Conservation (phyloP, 2,888 invertebrate genomes). For the Sepioteuthis lessoniana region DNA sequence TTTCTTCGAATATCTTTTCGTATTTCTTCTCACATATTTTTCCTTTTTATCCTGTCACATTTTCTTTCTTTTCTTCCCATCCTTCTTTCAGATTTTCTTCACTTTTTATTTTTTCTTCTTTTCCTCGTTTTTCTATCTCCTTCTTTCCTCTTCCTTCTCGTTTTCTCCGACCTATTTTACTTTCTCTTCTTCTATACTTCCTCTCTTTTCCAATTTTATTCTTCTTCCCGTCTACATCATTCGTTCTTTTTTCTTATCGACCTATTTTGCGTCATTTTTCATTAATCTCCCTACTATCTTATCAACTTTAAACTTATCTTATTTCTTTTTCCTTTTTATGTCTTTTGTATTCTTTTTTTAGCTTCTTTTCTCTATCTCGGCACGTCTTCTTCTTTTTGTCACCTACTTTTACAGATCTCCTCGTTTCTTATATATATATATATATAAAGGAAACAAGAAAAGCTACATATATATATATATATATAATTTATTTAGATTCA, state of each 20-base stretch:
- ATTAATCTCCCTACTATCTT: too few species aligned
- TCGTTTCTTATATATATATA: too few species aligned
- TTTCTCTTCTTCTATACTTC: neutral
- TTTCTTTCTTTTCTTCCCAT: too few species aligned
- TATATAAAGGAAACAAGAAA: too few species aligned
- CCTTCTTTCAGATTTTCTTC: neutral
- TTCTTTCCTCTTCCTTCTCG: neutral
- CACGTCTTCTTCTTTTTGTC: neutral
- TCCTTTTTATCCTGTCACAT: too few species aligned
- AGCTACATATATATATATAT: too few species aligned
- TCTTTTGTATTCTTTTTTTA: neutral
- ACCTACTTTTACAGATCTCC: neutral
- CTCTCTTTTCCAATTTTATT: neutral
- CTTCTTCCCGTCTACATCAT: neutral
- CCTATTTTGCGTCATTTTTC: neutral
- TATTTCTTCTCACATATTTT: too few species aligned
- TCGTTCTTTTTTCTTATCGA: neutral
- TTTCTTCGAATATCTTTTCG: neutral
- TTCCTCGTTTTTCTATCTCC: neutral
- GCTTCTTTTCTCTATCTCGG: neutral
- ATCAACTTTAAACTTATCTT: too few species aligned
- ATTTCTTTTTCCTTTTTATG: neutral
- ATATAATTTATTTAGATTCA: too few species aligned
- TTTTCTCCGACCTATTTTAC: neutral
- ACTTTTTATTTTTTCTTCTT: neutral